Conservation (phyloP, 2,113 vertebrate genomes). For the Lagopus leucura region DNA sequence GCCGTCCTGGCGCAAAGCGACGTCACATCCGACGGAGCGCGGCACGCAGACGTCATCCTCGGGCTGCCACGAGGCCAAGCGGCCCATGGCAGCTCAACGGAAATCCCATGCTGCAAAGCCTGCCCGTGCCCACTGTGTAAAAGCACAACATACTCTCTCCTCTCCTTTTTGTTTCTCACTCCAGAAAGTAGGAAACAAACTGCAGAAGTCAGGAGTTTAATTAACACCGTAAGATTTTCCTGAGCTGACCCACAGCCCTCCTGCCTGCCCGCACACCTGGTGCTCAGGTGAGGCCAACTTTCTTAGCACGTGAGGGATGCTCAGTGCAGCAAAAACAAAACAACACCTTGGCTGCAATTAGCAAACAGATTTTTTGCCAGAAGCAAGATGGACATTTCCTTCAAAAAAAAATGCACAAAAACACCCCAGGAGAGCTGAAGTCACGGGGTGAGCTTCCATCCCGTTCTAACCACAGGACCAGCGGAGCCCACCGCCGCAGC, state of each 20-base stretch:
- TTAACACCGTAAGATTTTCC: background rate
- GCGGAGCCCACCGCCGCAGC: background rate
- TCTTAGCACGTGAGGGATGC: background rate
- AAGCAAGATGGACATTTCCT: background rate
- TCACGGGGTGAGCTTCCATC: background rate
- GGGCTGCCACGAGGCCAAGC: rapidly evolving
- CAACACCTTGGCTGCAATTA: background rate
- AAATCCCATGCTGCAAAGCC: background rate
- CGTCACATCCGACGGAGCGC: rapidly evolving
- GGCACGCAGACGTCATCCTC: background rate
- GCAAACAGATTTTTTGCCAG: background rate
- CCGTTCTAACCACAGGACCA: background rate
- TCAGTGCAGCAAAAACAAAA: conserved; percentile 13
- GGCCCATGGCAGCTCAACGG: background rate
- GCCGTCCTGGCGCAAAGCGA: rapidly evolving
- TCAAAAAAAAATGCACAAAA: background rate
- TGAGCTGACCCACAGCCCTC: background rate
- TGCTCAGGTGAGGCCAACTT: background rate
- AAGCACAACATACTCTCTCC: background rate
- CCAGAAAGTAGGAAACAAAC: background rate
- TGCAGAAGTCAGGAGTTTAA: background rate
- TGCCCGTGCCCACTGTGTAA: rapidly evolving
- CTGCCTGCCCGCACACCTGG: background rate
- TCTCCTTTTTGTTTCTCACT: background rate
- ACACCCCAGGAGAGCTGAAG: background rate